Evolutionary conservation across 2,113 vertebrate genomes (phyloP).

Genomic region (Oophaga pumilio): DNA sequence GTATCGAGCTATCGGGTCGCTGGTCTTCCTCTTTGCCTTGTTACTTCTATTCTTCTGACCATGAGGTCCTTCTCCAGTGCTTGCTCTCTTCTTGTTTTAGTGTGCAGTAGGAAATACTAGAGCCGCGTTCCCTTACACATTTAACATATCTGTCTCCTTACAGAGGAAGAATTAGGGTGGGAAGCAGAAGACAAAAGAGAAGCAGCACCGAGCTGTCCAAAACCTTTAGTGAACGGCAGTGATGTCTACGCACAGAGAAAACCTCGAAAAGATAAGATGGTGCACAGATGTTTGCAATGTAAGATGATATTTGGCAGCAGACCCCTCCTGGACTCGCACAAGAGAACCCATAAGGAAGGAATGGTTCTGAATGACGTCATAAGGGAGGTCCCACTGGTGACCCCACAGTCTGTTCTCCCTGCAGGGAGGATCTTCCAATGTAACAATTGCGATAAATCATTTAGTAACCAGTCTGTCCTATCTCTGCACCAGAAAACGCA

Average conservation of each 20-base stretch:
- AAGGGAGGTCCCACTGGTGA: neutral
- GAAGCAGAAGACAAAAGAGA: neutral
- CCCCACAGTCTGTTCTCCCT: neutral
- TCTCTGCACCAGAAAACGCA: slow-evolving; percentile 26
- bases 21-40: too few species aligned
- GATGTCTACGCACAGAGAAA: neutral
- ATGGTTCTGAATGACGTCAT: neutral
- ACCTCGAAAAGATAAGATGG: neutral
- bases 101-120: neutral
- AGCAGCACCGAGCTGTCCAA: neutral
- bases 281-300: slow-evolving; percentile 18
- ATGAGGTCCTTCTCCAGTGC: too few species aligned
- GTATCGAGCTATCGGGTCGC: too few species aligned
- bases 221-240: neutral
- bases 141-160: neutral
- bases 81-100: neutral
- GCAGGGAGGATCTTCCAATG: slow-evolving; percentile 10
- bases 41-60: too few species aligned
- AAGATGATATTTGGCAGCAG: slow-evolving; percentile 6
- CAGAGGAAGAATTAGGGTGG: neutral
- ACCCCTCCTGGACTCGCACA: slow-evolving; percentile 5
- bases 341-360: slow-evolving; percentile 10
- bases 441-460: slow-evolving; percentile 30
- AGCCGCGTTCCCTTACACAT: neutral
- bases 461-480: slow-evolving; percentile 17